Conservation (phyloP, 2,113 vertebrate genomes). For the Crotophaga sulcirostris region DNA sequence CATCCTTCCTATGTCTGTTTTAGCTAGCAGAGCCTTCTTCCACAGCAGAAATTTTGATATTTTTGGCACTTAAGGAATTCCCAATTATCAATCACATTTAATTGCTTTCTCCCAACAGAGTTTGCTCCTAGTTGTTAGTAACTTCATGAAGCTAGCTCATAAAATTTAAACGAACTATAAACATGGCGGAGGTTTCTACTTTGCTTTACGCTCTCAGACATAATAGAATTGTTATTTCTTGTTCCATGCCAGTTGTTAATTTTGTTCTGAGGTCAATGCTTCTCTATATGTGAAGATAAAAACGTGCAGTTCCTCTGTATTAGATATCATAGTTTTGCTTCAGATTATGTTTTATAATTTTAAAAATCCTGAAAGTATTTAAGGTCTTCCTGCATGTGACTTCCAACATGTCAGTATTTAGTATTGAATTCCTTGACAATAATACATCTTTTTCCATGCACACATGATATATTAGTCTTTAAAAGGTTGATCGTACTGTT, state of each 20-base stretch:
- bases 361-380: neutral
- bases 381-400: neutral
- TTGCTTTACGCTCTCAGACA: neutral
- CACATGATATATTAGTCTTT: neutral
- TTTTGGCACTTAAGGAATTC: neutral
- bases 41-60: neutral
- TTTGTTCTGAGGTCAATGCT: neutral
- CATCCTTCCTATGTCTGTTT: neutral
- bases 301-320: neutral
- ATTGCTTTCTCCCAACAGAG: conserved; percentile 51
- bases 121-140: conserved; percentile 9
- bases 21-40: neutral
- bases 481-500: neutral
- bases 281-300: neutral
- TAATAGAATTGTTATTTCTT: neutral
- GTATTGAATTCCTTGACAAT: neutral
- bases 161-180: conserved; percentile 17
- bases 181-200: neutral
- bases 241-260: neutral
- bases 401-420: neutral
- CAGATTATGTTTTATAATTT: neutral
- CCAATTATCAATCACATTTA: conserved; percentile 16
- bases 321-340: neutral
- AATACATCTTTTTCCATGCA: neutral
- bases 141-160: neutral